Conservation (phyloP, 2,888 invertebrate genomes). For the Scrobipalpa atriplicella region DNA sequence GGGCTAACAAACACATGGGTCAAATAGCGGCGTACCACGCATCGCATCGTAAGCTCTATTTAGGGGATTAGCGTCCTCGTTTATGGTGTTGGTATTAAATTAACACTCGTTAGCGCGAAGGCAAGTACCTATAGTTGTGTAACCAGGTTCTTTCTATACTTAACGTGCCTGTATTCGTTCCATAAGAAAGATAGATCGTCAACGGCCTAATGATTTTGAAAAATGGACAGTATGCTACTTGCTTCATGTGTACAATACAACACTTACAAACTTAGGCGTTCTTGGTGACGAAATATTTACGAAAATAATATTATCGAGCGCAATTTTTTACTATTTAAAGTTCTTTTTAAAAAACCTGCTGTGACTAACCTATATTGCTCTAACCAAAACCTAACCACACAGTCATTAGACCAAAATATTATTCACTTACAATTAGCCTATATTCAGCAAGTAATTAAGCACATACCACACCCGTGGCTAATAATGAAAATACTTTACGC, state of each 20-base stretch:
- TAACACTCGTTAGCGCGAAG: no score
- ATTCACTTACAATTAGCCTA: conserved; percentile 33
- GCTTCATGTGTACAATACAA: no score
- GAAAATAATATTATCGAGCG: neutral
- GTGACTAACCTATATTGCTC: neutral
- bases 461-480: conserved; percentile 36
- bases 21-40: conserved; percentile 3
- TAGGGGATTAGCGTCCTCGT: neutral
- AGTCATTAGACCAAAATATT: conserved; percentile 1
- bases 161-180: no score
- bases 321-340: neutral
- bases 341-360: neutral
- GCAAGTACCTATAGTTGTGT: no score
- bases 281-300: neutral
- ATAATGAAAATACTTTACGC: neutral
- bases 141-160: no score
- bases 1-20: neutral
- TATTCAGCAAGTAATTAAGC: conserved; percentile 50
- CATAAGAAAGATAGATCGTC: no score
- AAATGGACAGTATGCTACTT: no score
- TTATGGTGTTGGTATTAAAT: neutral
- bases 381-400: neutral
- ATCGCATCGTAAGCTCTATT: neutral
- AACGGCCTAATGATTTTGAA: no score
- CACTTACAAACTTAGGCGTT: no score